Evolutionary conservation across 1,140 invertebrate genomes (phyloP).

Genomic region (Drosophila leontia): DNA sequence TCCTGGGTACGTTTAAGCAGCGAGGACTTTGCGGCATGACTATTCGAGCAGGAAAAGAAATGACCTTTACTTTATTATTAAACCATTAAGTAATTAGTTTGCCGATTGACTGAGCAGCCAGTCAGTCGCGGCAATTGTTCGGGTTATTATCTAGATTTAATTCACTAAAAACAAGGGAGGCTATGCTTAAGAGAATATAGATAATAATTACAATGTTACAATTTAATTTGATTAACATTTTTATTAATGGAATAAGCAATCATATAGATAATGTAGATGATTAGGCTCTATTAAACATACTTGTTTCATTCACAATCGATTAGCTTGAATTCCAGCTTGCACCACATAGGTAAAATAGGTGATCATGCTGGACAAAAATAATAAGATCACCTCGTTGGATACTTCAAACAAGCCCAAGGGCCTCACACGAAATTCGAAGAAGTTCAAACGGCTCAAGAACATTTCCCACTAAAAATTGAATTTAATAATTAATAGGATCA

Average conservation of each 20-base stretch:
- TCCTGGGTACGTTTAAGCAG: constrained; percentile 22
- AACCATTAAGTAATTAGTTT: constrained; percentile 42
- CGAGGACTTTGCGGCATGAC: constrained; percentile 15
- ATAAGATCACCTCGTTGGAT: constrained; percentile 64
- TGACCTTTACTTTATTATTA: neutral
- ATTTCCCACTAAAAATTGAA: constrained; percentile 60
- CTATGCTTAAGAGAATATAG: too few relatives aligned
- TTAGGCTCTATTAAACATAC: neutral
- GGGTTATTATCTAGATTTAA: constrained; percentile 14
- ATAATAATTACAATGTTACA: too few relatives aligned
- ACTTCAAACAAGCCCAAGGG: constrained; percentile 67
- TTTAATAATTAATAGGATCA: neutral
- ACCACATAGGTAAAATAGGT: constrained; percentile 69
- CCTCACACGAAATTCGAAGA: constrained; percentile 58
- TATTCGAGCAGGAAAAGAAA: neutral
- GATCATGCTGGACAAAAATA: constrained; percentile 62
- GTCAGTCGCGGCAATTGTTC: neutral
- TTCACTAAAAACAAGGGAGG: constrained; percentile 11
- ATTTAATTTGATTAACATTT: too few relatives aligned
- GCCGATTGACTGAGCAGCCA: neutral
- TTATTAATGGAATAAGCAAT: too few relatives aligned
- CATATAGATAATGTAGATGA: too few relatives aligned
- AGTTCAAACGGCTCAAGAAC: constrained; percentile 59
- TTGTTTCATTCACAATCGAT: constrained; percentile 28
- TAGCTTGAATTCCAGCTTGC: constrained; percentile 55